phyloP scores from a whole-genome alignment of 2,888 invertebrate species.

The Trimorus sp. region DNA sequence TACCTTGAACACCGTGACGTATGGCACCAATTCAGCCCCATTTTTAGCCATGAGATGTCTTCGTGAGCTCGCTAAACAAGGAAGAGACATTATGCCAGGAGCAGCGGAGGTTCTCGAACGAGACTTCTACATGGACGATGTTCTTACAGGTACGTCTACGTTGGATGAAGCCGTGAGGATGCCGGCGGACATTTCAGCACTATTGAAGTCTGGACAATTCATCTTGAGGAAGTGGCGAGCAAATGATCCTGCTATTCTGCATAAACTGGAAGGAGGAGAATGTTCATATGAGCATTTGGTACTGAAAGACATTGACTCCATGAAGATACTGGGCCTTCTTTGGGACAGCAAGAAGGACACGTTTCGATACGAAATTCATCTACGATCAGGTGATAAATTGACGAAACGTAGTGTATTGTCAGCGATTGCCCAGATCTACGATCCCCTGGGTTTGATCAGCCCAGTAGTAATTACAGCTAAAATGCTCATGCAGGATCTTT shows the following conservation, averaged over 20 bases:
- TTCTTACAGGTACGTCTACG: not conserved
- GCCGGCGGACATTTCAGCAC: not conserved
- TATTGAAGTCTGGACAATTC: not conserved
- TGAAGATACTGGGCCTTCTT: constrained; percentile 51
- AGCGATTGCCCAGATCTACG: constrained; percentile 56
- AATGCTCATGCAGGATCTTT: constrained; percentile 27
- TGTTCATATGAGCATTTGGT: not conserved
- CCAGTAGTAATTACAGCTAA: constrained; percentile 58
- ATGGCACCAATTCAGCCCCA: too few species aligned
- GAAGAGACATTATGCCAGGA: too few species aligned
- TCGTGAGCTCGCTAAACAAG: too few species aligned
- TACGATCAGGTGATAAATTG: not conserved
- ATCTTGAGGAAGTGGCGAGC: not conserved
- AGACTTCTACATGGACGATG: too few species aligned
- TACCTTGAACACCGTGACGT: too few species aligned
- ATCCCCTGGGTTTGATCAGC: constrained; percentile 54
- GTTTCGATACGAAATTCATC: constrained; percentile 38
- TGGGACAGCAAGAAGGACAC: constrained; percentile 52
- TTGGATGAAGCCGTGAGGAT: not conserved
- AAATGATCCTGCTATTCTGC: not conserved
- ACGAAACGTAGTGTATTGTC: constrained; percentile 54
- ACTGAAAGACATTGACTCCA: not conserved
- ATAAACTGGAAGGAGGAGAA: not conserved
- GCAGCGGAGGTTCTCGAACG: too few species aligned
- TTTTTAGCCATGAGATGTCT: too few species aligned